phyloP scores from a whole-genome alignment of 2,797 vertebrate genomes.

The Urosaurus nigricauda region DNA sequence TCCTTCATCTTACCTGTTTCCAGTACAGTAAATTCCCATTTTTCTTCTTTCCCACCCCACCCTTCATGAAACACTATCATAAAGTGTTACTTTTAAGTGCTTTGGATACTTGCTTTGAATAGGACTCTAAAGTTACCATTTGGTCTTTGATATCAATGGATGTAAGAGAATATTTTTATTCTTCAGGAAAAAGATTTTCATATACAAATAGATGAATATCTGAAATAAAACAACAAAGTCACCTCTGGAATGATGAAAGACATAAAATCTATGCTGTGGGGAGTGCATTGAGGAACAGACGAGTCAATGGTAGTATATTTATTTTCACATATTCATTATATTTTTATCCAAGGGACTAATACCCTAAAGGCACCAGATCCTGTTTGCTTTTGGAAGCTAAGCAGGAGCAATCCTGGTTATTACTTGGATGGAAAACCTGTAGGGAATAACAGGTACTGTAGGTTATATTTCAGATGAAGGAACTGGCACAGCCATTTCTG shows the following conservation, averaged over 20 bases:
- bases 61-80: background rate
- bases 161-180: background rate
- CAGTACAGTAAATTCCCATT: background rate
- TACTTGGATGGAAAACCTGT: no score
- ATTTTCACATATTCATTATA: background rate
- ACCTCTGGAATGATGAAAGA: background rate
- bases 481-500: no score
- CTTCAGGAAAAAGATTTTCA: background rate
- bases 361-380: no score
- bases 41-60: background rate
- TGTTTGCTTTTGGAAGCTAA: no score
- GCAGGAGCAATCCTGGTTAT: no score
- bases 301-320: background rate
- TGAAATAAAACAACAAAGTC: background rate
- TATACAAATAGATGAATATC: no score
- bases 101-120: background rate
- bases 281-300: background rate
- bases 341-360: no score
- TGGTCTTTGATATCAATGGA: background rate
- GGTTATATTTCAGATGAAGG: no score
- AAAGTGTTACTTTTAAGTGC: background rate
- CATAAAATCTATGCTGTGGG: background rate
- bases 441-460: no score
- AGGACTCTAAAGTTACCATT: background rate
- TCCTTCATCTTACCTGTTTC: background rate